Conservation (phyloP, 2,113 vertebrate genomes). For the Odocoileus hemionus region DNA sequence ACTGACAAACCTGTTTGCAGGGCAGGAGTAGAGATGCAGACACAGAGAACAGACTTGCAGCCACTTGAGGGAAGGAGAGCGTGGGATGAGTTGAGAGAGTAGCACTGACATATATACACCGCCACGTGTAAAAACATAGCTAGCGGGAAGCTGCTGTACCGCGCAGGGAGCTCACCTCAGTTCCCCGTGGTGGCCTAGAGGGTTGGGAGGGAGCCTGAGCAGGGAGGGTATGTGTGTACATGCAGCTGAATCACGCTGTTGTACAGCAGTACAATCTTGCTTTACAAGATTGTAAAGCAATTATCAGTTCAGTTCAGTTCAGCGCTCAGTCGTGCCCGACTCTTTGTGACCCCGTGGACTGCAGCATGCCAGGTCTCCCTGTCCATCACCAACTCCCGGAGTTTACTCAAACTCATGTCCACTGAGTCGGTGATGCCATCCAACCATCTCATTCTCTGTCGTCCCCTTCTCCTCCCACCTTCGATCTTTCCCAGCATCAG, state of each 20-base stretch:
- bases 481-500: not conserved
- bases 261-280: no score
- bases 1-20: not conserved
- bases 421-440: not conserved
- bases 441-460: not conserved
- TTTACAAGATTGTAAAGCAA: not conserved
- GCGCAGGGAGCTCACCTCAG: rapidly evolving
- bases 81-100: not conserved
- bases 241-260: not conserved
- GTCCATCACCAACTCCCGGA: not conserved
- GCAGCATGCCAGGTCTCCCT: rapidly evolving
- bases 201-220: not conserved
- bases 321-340: not conserved
- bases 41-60: not conserved
- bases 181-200: rapidly evolving
- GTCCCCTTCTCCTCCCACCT: rapidly evolving
- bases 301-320: not conserved
- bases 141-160: rapidly evolving
- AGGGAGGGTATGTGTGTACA: not conserved
- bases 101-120: no score
- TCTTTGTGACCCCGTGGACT: not conserved
- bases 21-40: not conserved
- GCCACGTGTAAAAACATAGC: not conserved
- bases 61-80: not conserved
- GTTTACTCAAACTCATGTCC: not conserved